Evolutionary conservation across 1,140 invertebrate species (phyloP).

Genomic region (Halyomorpha halys): DNA sequence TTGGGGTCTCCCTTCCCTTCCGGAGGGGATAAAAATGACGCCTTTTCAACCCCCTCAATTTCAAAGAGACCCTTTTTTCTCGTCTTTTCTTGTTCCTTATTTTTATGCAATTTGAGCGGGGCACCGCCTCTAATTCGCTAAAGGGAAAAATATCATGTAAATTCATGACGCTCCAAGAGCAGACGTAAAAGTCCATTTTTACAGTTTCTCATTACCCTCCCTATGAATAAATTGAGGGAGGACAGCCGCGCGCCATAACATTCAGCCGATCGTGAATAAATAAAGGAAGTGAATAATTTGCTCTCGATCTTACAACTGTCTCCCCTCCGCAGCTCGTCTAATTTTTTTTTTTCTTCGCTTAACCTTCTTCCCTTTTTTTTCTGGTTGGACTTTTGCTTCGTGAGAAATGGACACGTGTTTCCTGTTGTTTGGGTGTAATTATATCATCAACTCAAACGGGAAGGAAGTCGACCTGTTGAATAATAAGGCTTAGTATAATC

Average conservation of each 20-base stretch:
- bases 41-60: constrained; percentile 4
- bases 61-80: constrained; percentile 8
- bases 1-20: not conserved
- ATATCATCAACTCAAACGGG: too few species aligned
- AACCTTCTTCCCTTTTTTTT: too few species aligned
- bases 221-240: constrained; percentile 15
- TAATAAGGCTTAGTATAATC: too few species aligned
- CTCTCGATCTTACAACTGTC: too few species aligned
- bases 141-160: constrained; percentile 18
- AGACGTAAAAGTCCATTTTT: constrained; percentile 17
- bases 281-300: constrained; percentile 10
- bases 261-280: constrained; percentile 4
- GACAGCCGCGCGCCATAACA: not conserved
- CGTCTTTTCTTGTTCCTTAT: not conserved
- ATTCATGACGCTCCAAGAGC: not conserved
- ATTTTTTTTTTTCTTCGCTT: too few species aligned
- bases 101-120: constrained; percentile 2
- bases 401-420: too few species aligned
- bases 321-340: too few species aligned
- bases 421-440: too few species aligned
- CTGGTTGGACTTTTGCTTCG: too few species aligned
- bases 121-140: constrained; percentile 6
- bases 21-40: constrained; percentile 12
- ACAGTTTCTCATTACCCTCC: constrained; percentile 13
- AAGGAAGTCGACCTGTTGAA: too few species aligned